A percentile compares a stretch with the other conserved stretches of the same genome.
These are phyloP conservation scores for Frankliniella intonsa DNA, from an alignment of 2,888 invertebrate genomes.

Conservation along the genomic window DNA sequence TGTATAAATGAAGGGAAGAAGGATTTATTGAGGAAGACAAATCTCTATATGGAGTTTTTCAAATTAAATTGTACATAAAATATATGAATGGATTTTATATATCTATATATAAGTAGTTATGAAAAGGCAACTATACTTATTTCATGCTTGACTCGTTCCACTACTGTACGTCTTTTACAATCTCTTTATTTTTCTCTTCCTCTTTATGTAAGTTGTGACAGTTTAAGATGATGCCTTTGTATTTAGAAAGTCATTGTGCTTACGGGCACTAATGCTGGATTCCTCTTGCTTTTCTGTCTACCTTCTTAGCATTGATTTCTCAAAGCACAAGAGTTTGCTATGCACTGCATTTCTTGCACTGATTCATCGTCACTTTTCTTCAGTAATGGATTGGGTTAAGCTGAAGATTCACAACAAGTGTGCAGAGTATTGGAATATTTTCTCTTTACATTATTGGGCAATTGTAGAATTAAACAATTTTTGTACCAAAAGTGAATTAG, in stretches of 20 bases:
- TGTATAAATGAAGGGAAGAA: neutral
- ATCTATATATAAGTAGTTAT: constrained; percentile 17
- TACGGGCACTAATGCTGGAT: neutral
- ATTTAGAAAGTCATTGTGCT: neutral
- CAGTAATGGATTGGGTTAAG: constrained; percentile 23
- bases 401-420: constrained; percentile 21
- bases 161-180: constrained; percentile 20
- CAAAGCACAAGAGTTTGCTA: neutral
- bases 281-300: neutral
- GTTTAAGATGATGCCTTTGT: neutral
- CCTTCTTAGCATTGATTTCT: constrained; percentile 15
- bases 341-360: constrained; percentile 23
- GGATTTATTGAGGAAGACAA: constrained; percentile 20
- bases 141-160: constrained; percentile 26
- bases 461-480: neutral
- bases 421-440: constrained; percentile 16
- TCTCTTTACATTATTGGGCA: neutral
- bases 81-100: constrained; percentile 21
- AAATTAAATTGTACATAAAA: constrained; percentile 22
- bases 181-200: neutral
- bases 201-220: constrained; percentile 3
- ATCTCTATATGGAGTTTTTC: constrained; percentile 25
- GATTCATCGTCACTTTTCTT: neutral
- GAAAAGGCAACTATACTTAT: constrained; percentile 27
- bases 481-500: neutral